Evolutionary conservation across 2,888 invertebrate genomes (phyloP).

Genomic region (Odontomyia ornata): DNA sequence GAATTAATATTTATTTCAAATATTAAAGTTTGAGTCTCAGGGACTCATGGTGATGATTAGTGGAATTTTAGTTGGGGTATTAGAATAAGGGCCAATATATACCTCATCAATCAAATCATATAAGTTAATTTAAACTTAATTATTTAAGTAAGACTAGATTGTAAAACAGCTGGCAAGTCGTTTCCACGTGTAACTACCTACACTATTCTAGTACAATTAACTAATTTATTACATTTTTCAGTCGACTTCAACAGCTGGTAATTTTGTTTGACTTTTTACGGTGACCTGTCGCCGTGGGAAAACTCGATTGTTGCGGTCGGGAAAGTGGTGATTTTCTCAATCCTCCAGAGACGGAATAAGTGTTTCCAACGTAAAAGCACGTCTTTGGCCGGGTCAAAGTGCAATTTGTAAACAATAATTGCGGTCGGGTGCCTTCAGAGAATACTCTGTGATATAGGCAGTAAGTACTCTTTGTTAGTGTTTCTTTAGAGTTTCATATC

Average conservation of each 20-base stretch:
- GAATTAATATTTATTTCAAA: too few relatives aligned
- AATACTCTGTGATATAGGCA: background rate
- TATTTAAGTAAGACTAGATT: too few relatives aligned
- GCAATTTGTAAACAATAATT: background rate
- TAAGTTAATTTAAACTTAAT: too few relatives aligned
- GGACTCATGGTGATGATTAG: too few relatives aligned
- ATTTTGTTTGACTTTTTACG: background rate
- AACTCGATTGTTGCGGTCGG: background rate
- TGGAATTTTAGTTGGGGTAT: too few relatives aligned
- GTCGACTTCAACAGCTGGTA: background rate
- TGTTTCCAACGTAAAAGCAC: too few relatives aligned
- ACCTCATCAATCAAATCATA: too few relatives aligned
- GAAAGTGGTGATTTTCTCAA: background rate
- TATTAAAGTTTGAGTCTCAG: too few relatives aligned
- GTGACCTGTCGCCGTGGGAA: slow-evolving; percentile 7
- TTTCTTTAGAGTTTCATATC: too few relatives aligned
- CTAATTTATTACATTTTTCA: too few relatives aligned
- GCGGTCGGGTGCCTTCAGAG: background rate
- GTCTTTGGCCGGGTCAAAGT: background rate
- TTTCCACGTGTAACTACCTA: background rate
- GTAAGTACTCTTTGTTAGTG: too few relatives aligned
- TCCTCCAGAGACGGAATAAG: background rate
- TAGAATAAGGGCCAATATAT: too few relatives aligned
- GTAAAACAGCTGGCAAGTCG: background rate
- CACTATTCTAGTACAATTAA: background rate